Base-by-base conservation (phyloP, 2,888 invertebrate species). In the Andrena dorsata region DNA sequence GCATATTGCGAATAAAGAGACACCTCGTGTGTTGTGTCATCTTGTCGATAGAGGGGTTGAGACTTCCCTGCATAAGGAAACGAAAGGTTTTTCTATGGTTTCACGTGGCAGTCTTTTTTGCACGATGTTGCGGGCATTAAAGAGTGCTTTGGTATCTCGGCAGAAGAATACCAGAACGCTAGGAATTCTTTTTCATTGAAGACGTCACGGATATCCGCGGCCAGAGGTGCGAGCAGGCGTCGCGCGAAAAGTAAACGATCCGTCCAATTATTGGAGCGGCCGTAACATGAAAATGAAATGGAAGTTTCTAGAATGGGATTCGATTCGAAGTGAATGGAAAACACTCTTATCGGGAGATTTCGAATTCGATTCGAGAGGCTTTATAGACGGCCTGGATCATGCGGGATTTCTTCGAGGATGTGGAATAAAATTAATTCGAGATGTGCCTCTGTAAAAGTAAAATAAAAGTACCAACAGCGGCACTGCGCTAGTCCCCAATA, bases 261-360 rank as follows among this genome's bases (percentile, higher is more conserved):
- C 41, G 35, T 74, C 28, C 65, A 74, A 61, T 77, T 77, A 61
- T 77, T 28, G 60, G 75, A 74, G 60, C 74, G 28, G 65, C 35
- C 35, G 60, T 68, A 28, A 68, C 53, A 68, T 30, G 53, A 68
- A 32, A 68, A 49, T 63, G 60, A 56, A 53, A 41, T 51, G 23
- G 26, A 61, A 78, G 51, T 76, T 76, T 63, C 53, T n/a, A 66
- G 23, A 63, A 26, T 53, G 30, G 30, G 60, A 53, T 77, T 77
- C 75, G 60, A 77, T 77, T 41, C 41, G 47, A 47, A 5, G 47
- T n/a, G 73, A 64, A 73, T 58, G 64, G 63, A 53, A 77, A 61
- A 51, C 65, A 74, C 41, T 74, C 35, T 74, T 61, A 51, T 66
- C 30, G 23, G 65, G 41, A 75, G 53, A 63, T 68, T 61, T 68